Conservation (phyloP, 2,113 vertebrate species). For the Oreotrochilus melanogaster region DNA sequence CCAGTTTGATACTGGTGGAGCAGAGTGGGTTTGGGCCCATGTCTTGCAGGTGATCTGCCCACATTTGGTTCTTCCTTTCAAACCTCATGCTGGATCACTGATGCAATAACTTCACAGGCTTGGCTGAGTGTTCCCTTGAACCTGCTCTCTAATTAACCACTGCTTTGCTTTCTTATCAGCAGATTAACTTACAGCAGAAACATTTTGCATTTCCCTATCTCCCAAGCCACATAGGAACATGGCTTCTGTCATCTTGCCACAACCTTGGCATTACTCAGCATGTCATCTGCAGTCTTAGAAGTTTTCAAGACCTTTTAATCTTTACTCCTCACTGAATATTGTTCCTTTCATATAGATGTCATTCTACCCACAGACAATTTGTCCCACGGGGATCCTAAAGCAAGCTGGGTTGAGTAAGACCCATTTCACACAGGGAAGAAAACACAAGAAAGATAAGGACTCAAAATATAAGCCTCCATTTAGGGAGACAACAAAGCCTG, state of each 20-base stretch:
- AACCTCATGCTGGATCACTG: neutral
- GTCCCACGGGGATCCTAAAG: neutral
- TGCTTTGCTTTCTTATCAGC: conserved; percentile 54
- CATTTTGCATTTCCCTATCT: conserved; percentile 26
- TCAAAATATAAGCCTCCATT: neutral
- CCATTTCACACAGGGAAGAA: conserved; percentile 18
- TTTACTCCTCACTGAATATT: neutral
- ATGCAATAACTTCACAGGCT: neutral
- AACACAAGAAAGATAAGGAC: neutral
- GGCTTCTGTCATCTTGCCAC: conserved; percentile 4
- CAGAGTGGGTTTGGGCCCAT: neutral
- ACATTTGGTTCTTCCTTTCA: neutral
- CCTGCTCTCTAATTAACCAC: conserved; percentile 50
- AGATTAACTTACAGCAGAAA: conserved; percentile 41
- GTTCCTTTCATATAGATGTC: neutral
- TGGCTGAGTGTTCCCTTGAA: conserved; percentile 35
- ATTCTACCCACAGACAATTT: neutral
- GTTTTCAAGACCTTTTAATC: conserved; percentile 54
- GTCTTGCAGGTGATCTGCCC: neutral
- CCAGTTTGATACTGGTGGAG: neutral
- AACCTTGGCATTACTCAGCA: neutral
- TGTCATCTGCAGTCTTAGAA: conserved; percentile 21
- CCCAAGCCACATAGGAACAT: neutral
- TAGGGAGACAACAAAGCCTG: neutral
- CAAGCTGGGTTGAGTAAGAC: neutral